Evolutionary conservation across 1,140 invertebrate genomes (phyloP), one percentile per base, ranked within the genome.

Genomic region (Chymomyza costata): DNA sequence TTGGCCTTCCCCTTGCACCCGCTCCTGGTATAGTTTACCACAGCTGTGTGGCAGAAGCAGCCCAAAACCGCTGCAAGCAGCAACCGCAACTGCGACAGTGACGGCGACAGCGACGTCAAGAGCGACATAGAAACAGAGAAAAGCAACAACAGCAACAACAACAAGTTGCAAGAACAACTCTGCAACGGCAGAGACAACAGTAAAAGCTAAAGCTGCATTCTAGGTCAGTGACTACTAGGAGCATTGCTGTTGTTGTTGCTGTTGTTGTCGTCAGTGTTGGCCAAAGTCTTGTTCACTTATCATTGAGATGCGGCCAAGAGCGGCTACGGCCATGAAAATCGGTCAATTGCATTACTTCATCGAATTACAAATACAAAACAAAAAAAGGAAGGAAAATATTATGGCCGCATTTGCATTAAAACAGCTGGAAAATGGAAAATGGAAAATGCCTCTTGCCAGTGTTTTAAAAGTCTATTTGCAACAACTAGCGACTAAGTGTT

Each of bases 221-320:
- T 80, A 80, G 73, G 73, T 80, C 73, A 80, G 55, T 60, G 64
- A 68, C 68, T 80, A 80, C 58, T 67, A 60, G 65, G 54, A 73
- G 64, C 54, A 60, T 14, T 51, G 61, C 34, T 43, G 13, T 18
- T 45, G 21, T 19, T 58, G 17, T 31, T 38, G 31, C 37, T 41
- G 44, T 44, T 50, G 64, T 63, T 62, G 47, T 65, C 60, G 38
- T 57, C 73, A 63, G 65, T 76, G 66, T 80, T 71, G 71, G 71
- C 57, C 70, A 78, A 70, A 44, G 71, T 76, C 71, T 78, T 57
- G 71, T 76, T 78, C 71, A 76, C 58, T 76, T 76, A 76, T 76
- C 71, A 71, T 53, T 59, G 49, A 35, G 40, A 16, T n/a, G 2
- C 2, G 17, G 19, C 5, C 5, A 16, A 11, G 14, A 14, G 25